Evolutionary conservation across 2,113 vertebrate genomes (phyloP).

Genomic region (Cyanoderma ruficeps): DNA sequence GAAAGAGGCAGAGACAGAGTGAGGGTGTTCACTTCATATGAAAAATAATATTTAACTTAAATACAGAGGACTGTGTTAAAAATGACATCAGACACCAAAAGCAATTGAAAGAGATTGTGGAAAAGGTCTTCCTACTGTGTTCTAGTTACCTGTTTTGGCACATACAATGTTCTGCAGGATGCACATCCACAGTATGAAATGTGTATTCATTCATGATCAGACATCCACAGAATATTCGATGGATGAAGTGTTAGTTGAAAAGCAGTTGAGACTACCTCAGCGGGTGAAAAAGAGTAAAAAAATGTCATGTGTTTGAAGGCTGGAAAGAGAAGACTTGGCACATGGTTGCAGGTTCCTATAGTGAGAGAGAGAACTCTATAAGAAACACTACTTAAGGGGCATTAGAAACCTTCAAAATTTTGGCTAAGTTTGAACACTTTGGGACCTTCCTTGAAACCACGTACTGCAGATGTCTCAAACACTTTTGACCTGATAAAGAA

Average conservation of each 20-base stretch:
- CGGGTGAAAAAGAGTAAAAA: background rate
- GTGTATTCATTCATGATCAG: background rate
- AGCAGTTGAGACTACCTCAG: background rate
- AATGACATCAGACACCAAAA: background rate
- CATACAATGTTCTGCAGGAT: background rate
- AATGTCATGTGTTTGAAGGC: background rate
- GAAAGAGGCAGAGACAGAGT: background rate
- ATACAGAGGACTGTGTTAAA: background rate
- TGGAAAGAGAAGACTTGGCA: background rate
- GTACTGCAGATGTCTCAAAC: background rate
- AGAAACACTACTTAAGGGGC: background rate
- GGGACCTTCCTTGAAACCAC: background rate
- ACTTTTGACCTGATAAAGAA: background rate
- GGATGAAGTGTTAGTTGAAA: background rate
- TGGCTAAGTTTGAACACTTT: background rate
- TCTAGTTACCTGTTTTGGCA: background rate
- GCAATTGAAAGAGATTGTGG: background rate
- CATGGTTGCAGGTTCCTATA: background rate
- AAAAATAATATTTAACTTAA: background rate
- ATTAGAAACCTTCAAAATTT: background rate
- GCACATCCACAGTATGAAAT: background rate
- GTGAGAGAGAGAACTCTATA: background rate
- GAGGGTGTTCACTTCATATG: background rate
- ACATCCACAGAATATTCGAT: background rate
- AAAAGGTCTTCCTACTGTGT: background rate